These are phyloP conservation scores for Drosophila niveifrons DNA, from an alignment of 2,888 invertebrate species.

Conservation along the genomic window DNA sequence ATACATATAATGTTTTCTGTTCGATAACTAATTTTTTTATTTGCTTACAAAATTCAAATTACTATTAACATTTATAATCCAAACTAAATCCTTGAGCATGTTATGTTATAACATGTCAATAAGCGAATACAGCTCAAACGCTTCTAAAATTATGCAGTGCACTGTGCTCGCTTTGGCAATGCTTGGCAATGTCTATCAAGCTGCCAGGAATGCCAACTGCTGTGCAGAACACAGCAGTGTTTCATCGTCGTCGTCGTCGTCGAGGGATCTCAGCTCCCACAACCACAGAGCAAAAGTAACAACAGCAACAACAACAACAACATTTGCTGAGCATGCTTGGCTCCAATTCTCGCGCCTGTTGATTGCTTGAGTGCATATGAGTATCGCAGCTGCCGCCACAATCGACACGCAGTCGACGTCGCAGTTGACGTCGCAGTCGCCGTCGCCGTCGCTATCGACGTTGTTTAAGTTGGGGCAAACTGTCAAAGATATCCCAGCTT, in stretches of 20 bases:
- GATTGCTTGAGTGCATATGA: slow-evolving; percentile 76
- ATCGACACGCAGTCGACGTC: slow-evolving; percentile 33
- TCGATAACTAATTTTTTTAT: too few relatives aligned
- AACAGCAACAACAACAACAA: slow-evolving; percentile 11
- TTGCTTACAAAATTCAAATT: too few relatives aligned
- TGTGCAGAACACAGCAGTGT: slow-evolving; percentile 50
- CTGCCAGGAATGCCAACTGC: slow-evolving; percentile 64
- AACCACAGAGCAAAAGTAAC: slow-evolving; percentile 12
- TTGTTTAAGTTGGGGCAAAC: slow-evolving; percentile 70
- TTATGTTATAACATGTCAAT: too few relatives aligned
- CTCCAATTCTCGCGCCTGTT: slow-evolving; percentile 63
- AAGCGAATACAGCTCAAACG: too few relatives aligned
- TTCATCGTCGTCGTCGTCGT: not conserved
- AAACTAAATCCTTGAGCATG: too few relatives aligned
- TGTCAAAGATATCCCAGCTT: slow-evolving; percentile 79
- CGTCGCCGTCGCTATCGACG: slow-evolving; percentile 34
- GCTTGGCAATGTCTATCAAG: slow-evolving; percentile 55
- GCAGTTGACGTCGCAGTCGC: slow-evolving; percentile 26
- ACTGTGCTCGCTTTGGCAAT: slow-evolving; percentile 22
- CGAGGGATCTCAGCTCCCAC: slow-evolving; percentile 38
- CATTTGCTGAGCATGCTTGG: slow-evolving; percentile 7
- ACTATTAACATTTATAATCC: too few relatives aligned
- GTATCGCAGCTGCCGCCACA: slow-evolving; percentile 59
- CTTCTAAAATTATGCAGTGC: not conserved
- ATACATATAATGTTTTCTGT: too few relatives aligned